These are phyloP conservation scores for Dunckerocampus dactyliophorus DNA, from an alignment of 2,113 vertebrate genomes.

Conservation along the genomic window DNA sequence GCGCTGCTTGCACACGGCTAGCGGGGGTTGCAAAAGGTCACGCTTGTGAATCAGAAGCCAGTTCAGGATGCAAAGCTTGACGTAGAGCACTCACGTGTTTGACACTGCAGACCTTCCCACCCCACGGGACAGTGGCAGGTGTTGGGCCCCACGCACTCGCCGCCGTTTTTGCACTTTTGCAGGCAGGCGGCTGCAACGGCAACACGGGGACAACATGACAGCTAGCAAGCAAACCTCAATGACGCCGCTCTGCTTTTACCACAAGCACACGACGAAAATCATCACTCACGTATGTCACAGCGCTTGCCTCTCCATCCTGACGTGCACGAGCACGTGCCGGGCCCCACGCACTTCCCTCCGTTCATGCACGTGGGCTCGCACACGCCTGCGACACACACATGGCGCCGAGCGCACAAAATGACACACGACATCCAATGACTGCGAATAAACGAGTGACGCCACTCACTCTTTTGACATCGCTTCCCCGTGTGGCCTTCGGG, in stretches of 20 bases:
- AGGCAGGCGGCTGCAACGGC: constrained; percentile 78
- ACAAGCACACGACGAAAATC: too few relatives aligned
- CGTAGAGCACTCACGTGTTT: constrained; percentile 75
- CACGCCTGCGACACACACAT: constrained; percentile 72
- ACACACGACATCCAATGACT: background rate
- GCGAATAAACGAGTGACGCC: background rate
- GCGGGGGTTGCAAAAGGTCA: constrained; percentile 5
- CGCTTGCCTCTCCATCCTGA: constrained; percentile 85
- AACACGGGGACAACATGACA: constrained; percentile 3
- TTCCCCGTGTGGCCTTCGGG: constrained; percentile 80
- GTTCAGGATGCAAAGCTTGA: background rate
- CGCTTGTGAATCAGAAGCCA: too few relatives aligned
- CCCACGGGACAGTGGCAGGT: constrained; percentile 77
- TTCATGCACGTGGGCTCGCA: constrained; percentile 90
- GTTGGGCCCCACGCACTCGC: constrained; percentile 81
- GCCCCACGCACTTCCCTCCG: constrained; percentile 83
- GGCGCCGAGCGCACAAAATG: too few relatives aligned
- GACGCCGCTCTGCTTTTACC: too few relatives aligned
- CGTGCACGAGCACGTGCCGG: constrained; percentile 84
- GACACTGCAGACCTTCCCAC: constrained; percentile 86
- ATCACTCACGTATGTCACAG: constrained; percentile 76
- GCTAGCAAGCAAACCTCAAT: too few relatives aligned
- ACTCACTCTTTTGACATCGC: constrained; percentile 89
- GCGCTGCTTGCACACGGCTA: constrained; percentile 80
- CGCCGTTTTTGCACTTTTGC: constrained; percentile 84